phyloP scores from a whole-genome alignment of 2,888 invertebrate genomes.

The Drosophila mercatorum region DNA sequence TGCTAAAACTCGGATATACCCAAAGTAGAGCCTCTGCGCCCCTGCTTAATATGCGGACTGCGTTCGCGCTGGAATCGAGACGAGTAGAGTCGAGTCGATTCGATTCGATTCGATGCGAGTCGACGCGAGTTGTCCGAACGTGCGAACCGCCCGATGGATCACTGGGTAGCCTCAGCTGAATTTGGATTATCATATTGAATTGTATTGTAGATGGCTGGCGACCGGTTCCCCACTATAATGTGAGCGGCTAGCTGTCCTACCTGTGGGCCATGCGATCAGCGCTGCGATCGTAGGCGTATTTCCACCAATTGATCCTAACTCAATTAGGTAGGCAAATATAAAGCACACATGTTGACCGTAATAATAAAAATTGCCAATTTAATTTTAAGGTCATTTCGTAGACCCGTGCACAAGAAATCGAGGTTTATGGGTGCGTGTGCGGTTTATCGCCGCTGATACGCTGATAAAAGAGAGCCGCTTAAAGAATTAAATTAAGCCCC shows the following conservation, averaged over 20 bases:
- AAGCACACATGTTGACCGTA: constrained; percentile 65
- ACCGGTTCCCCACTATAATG: constrained; percentile 18
- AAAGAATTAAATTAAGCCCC: constrained; percentile 53
- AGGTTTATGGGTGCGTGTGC: constrained; percentile 81
- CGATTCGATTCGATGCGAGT: constrained; percentile 3
- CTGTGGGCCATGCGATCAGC: constrained; percentile 24
- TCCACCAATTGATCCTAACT: constrained; percentile 1
- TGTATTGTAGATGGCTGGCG: constrained; percentile 16
- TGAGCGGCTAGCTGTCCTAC: constrained; percentile 33
- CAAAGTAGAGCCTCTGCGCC: constrained; percentile 53
- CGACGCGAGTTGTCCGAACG: constrained; percentile 44
- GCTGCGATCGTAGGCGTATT: background rate
- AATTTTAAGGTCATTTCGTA: constrained; percentile 67
- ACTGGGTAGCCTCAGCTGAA: constrained; percentile 27
- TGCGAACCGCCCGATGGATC: constrained; percentile 41
- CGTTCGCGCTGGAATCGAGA: constrained; percentile 43
- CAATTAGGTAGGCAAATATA: constrained; percentile 23
- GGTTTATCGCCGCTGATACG: constrained; percentile 59
- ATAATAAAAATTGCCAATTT: constrained; percentile 65
- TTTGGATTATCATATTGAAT: constrained; percentile 53
- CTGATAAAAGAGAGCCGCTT: constrained; percentile 66
- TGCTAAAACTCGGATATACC: constrained; percentile 72
- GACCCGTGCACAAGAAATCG: constrained; percentile 41
- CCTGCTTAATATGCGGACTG: constrained; percentile 73
- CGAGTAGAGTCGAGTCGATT: constrained; percentile 4